Conservation (phyloP, 2,797 vertebrate genomes). For the Cynopterus sphinx region DNA sequence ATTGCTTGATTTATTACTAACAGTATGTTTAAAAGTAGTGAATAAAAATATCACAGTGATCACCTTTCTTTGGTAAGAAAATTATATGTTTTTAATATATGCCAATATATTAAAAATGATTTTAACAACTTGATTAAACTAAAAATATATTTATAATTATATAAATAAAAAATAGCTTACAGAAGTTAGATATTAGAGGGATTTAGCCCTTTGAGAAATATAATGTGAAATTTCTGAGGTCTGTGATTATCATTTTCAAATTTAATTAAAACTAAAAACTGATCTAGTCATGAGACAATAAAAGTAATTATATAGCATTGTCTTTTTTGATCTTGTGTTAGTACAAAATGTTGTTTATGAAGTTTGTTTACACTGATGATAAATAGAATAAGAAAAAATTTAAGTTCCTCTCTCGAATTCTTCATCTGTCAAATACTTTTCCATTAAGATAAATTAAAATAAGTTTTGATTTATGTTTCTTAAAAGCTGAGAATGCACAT, state of each 20-base stretch:
- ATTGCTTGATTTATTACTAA: neutral
- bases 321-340: neutral
- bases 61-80: neutral
- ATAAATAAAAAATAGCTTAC: neutral
- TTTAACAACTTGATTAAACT: slow-evolving; percentile 12
- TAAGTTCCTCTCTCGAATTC: neutral
- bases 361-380: neutral
- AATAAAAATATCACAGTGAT: neutral
- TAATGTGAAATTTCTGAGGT: neutral
- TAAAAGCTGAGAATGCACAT: neutral
- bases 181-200: neutral
- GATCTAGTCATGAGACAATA: neutral
- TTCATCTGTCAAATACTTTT: neutral
- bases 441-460: neutral
- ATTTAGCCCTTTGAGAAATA: neutral
- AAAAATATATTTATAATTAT: neutral
- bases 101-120: neutral
- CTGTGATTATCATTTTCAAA: slow-evolving; percentile 5
- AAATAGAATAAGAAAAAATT: neutral
- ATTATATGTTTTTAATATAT: neutral
- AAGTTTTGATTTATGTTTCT: neutral
- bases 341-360: neutral
- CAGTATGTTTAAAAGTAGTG: neutral
- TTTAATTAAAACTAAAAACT: neutral
- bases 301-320: neutral